phyloP scores from a whole-genome alignment of 2,888 invertebrate genomes.

The Eristalis pertinax region DNA sequence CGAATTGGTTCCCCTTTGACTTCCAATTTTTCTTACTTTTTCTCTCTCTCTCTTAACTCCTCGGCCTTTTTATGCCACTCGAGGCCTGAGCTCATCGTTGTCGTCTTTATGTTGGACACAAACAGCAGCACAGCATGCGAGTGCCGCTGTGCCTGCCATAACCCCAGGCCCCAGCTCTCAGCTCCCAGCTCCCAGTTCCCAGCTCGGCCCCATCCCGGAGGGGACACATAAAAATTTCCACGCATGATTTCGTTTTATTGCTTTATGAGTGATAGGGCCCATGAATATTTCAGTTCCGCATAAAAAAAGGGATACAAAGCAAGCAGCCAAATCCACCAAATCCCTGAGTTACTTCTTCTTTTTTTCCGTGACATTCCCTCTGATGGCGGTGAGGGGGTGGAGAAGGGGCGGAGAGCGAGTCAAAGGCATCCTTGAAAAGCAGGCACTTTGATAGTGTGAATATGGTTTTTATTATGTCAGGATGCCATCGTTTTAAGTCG shows the following conservation, averaged over 20 bases:
- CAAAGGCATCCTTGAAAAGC: slow-evolving; percentile 26
- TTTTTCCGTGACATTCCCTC: background rate
- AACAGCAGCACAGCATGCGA: slow-evolving; percentile 19
- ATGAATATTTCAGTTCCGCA: slow-evolving; percentile 73
- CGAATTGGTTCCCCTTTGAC: background rate
- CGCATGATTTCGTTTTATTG: slow-evolving; percentile 81
- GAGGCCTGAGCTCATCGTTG: slow-evolving; percentile 18
- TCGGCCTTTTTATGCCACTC: slow-evolving; percentile 46
- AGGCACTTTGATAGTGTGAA: slow-evolving; percentile 67
- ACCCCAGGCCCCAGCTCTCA: slow-evolving; percentile 11
- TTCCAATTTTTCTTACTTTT: background rate
- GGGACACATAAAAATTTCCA: slow-evolving; percentile 80
- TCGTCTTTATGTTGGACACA: slow-evolving; percentile 44
- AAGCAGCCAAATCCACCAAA: slow-evolving; percentile 50
- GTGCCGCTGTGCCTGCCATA: slow-evolving; percentile 12
- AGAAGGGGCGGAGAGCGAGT: slow-evolving; percentile 2
- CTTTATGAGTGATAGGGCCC: slow-evolving; percentile 77
- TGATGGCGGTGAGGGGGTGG: background rate
- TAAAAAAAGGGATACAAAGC: slow-evolving; percentile 38
- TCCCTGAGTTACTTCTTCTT: slow-evolving; percentile 47
- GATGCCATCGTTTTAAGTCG: slow-evolving; percentile 59
- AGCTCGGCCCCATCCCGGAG: slow-evolving; percentile 15
- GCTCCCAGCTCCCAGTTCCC: background rate
- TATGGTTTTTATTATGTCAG: slow-evolving; percentile 69
- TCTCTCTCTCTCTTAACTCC: background rate